These are phyloP conservation scores for Bombylius discolor DNA, from an alignment of 2,888 invertebrate genomes.

Conservation along the genomic window DNA sequence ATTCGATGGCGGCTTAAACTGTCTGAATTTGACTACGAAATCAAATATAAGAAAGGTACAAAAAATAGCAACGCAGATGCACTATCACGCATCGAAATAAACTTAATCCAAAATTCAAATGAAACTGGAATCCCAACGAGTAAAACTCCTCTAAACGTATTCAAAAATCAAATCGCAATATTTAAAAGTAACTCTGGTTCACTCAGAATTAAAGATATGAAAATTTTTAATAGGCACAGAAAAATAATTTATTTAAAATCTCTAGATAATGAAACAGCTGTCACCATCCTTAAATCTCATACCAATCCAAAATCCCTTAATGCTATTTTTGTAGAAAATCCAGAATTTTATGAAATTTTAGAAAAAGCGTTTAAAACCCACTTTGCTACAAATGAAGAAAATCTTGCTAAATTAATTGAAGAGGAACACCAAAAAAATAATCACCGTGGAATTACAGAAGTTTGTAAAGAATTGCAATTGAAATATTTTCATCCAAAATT, in stretches of 20 bases:
- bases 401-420: conserved; percentile 11
- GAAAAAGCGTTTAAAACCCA: neutral
- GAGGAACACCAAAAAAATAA: conserved; percentile 15
- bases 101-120: neutral
- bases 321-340: conserved; percentile 4
- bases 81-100: conserved; percentile 1
- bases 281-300: no score
- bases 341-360: neutral
- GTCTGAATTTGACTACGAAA: no score
- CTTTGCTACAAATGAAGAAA: conserved; percentile 1
- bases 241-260: no score
- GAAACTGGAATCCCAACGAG: no score
- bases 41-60: no score
- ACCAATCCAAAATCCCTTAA: conserved; percentile 1
- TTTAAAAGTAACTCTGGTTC: no score
- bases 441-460: conserved; percentile 12
- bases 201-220: no score
- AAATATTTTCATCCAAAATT: conserved; percentile 13
- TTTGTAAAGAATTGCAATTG: neutral
- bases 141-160: no score
- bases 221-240: no score
- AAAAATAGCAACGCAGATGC: conserved; percentile 12
- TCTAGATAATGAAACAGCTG: no score
- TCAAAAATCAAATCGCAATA: no score
- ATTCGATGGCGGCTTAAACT: no score